These are phyloP conservation scores for Colaptes auratus DNA, from an alignment of 2,113 vertebrate genomes.

Conservation along the genomic window DNA sequence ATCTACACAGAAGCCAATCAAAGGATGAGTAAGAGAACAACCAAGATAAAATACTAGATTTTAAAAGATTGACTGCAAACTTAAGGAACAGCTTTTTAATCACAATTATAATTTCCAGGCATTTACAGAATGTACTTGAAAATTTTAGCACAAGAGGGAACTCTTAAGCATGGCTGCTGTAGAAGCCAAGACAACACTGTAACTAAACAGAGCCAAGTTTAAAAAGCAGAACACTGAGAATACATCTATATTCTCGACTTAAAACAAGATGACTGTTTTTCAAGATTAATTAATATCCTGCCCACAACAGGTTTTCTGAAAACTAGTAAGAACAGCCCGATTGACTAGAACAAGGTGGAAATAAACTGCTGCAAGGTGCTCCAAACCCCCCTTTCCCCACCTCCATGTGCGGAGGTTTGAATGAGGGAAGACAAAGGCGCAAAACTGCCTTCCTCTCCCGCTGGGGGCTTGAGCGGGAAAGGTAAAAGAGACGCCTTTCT, in stretches of 20 bases:
- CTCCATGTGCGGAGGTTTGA: too few relatives aligned
- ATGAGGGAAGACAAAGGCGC: too few relatives aligned
- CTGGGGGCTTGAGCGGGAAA: too few relatives aligned
- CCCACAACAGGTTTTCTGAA: neutral
- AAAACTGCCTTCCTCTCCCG: too few relatives aligned
- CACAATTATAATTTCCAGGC: neutral
- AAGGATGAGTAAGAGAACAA: neutral
- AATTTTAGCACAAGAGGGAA: neutral
- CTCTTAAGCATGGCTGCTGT: neutral
- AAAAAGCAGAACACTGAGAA: neutral
- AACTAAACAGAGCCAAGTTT: conserved; percentile 18
- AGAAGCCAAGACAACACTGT: neutral
- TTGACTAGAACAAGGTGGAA: neutral
- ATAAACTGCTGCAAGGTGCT: neutral
- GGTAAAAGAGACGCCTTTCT: too few relatives aligned
- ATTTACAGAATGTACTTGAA: neutral
- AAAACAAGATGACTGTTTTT: neutral
- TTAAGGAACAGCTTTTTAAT: neutral
- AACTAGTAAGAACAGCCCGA: neutral
- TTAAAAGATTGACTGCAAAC: neutral
- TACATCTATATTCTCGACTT: neutral
- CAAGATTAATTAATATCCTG: neutral
- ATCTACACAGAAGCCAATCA: neutral
- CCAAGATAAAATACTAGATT: neutral
- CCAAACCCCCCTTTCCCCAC: too few relatives aligned